phyloP scores from a whole-genome alignment of 2,797 vertebrate species.

The Eidolon dupreanum region DNA sequence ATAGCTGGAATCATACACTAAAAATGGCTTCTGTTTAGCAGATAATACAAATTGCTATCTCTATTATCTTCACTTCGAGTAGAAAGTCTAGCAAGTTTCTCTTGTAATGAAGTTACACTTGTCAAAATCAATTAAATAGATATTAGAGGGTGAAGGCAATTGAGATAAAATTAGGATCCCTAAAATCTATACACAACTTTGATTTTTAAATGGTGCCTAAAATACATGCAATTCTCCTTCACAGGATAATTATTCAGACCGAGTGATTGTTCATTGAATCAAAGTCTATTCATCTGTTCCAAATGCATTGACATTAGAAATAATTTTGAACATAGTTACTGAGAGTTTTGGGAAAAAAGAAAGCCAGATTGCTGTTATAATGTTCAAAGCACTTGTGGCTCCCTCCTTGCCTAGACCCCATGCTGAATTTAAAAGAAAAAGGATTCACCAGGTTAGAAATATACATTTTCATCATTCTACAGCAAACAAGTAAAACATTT shows the following conservation, averaged over 20 bases:
- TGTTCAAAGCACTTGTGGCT: background rate
- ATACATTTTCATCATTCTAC: background rate
- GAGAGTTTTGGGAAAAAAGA: background rate
- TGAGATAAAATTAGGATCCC: background rate
- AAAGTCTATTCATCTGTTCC: constrained; percentile 53
- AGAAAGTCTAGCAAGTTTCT: background rate
- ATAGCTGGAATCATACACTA: background rate
- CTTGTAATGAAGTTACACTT: background rate
- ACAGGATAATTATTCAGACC: constrained; percentile 50
- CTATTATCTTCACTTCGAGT: background rate
- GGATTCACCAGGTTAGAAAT: background rate
- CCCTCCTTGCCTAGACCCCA: background rate
- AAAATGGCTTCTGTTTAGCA: background rate
- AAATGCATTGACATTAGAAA: constrained; percentile 45
- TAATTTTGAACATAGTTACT: constrained; percentile 37
- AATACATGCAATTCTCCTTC: constrained; percentile 44
- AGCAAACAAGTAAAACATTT: background rate
- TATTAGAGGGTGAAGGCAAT: background rate
- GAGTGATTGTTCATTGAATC: constrained; percentile 53
- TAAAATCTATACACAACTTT: constrained; percentile 52
- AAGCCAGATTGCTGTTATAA: background rate
- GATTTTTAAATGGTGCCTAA: constrained; percentile 62
- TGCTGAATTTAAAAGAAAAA: background rate
- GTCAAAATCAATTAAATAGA: background rate
- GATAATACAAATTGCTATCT: background rate